Percentiles rank a stretch among this genome's conserved stretches.
Evolutionary conservation across 2,888 invertebrate species (phyloP).

Genomic region (Cosmia trapezina): DNA sequence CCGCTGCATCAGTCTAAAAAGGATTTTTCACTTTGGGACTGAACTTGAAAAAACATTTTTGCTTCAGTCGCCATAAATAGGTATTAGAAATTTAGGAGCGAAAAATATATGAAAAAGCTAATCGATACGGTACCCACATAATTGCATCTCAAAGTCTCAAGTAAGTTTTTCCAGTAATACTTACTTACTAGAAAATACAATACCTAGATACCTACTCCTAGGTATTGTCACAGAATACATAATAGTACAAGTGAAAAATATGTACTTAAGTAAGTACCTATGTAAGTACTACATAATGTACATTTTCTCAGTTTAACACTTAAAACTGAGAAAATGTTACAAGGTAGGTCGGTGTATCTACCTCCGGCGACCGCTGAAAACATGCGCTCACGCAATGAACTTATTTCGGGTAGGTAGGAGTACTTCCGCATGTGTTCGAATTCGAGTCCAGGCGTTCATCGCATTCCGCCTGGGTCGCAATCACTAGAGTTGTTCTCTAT

Average conservation of each 20-base stretch:
- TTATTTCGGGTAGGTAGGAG: constrained; percentile 80
- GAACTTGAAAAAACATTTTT: neutral
- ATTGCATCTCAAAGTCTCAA: neutral
- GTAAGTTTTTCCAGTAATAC: too few relatives aligned
- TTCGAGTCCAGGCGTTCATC: constrained; percentile 79
- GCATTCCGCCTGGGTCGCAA: constrained; percentile 78
- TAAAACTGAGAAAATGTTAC: neutral
- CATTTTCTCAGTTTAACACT: too few relatives aligned
- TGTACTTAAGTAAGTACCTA: too few relatives aligned
- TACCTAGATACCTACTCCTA: too few relatives aligned
- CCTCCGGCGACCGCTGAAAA: constrained; percentile 61
- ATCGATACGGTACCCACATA: neutral
- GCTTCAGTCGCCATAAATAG: neutral
- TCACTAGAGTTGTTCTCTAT: constrained; percentile 23
- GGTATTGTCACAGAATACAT: too few relatives aligned
- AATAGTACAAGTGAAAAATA: too few relatives aligned
- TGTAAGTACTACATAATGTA: too few relatives aligned
- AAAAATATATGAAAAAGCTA: neutral
- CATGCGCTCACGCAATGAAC: constrained; percentile 80
- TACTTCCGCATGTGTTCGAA: constrained; percentile 85
- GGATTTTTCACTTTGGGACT: neutral
- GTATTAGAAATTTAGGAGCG: too few relatives aligned
- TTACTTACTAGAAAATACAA: too few relatives aligned
- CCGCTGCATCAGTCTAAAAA: constrained; percentile 17
- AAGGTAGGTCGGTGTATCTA: neutral